Evolutionary conservation across 2,113 vertebrate species (phyloP).

Genomic region (Heterocephalus glaber): DNA sequence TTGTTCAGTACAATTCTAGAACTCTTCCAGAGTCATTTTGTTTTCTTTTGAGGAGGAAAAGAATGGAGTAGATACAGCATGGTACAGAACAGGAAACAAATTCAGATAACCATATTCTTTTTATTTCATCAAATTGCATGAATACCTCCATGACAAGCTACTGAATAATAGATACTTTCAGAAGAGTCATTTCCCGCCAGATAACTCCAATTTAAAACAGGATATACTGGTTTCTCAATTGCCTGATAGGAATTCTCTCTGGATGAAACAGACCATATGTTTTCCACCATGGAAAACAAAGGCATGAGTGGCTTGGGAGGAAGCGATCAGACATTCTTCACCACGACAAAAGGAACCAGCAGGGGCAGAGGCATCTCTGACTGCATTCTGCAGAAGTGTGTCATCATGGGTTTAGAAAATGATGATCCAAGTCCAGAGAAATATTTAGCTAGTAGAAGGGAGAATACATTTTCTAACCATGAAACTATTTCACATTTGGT

Average conservation of each 20-base stretch:
- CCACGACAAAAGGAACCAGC: background rate
- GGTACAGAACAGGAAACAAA: background rate
- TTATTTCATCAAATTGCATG: conserved; percentile 39
- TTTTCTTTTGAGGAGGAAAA: conserved; percentile 50
- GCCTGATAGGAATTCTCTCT: conserved; percentile 60
- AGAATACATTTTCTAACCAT: conserved; percentile 64
- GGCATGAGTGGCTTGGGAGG: background rate
- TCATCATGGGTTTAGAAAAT: conserved; percentile 53
- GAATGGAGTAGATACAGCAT: background rate
- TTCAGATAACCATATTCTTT: background rate
- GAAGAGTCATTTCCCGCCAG: conserved; percentile 68
- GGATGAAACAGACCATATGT: conserved; percentile 59
- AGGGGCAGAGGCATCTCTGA: background rate
- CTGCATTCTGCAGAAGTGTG: background rate
- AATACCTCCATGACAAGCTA: conserved; percentile 64
- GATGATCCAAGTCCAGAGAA: conserved; percentile 56
- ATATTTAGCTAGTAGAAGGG: conserved; percentile 37
- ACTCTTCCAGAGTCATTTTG: conserved; percentile 17
- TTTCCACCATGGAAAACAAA: conserved; percentile 52
- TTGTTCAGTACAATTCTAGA: background rate
- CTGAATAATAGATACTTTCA: conserved; percentile 68
- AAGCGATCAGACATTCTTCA: background rate
- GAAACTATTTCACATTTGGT: conserved; percentile 63
- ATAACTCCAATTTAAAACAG: conserved; percentile 63
- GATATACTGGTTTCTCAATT: conserved; percentile 63